phyloP scores from a whole-genome alignment of 2,888 invertebrate species.

The Agrotis segetum region DNA sequence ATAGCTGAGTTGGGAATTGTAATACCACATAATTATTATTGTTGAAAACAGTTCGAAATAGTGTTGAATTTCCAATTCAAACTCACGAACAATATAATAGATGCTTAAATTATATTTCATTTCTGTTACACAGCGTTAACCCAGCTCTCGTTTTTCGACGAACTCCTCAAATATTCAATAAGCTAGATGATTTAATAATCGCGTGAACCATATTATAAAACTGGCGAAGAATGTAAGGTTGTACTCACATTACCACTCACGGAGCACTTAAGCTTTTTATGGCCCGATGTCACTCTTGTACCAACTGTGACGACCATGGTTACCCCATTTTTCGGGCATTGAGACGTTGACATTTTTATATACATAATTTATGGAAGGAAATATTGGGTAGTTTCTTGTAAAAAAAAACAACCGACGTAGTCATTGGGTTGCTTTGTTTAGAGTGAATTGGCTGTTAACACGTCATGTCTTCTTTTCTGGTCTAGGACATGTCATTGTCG shows the following conservation, averaged over 20 bases:
- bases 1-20: no score
- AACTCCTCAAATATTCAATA: constrained; percentile 37
- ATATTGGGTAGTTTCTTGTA: neutral
- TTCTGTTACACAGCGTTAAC: constrained; percentile 2
- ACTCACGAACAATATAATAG: neutral
- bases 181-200: constrained; percentile 45
- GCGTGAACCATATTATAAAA: constrained; percentile 18
- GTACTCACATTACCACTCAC: constrained; percentile 43
- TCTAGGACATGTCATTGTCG: no score
- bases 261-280: constrained; percentile 64
- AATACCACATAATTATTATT: neutral
- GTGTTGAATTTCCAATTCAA: neutral
- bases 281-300: constrained; percentile 38
- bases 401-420: no score
- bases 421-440: no score
- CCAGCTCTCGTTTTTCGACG: constrained; percentile 6
- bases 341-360: constrained; percentile 11
- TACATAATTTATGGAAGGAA: constrained; percentile 3
- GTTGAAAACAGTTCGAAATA: neutral
- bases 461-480: no score
- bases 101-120: constrained; percentile 26
- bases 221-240: constrained; percentile 34
- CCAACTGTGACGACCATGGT: constrained; percentile 55
- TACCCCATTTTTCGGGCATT: constrained; percentile 51
- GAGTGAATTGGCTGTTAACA: no score